Conservation (phyloP, 2,113 vertebrate genomes). For the Amia ocellicauda region DNA sequence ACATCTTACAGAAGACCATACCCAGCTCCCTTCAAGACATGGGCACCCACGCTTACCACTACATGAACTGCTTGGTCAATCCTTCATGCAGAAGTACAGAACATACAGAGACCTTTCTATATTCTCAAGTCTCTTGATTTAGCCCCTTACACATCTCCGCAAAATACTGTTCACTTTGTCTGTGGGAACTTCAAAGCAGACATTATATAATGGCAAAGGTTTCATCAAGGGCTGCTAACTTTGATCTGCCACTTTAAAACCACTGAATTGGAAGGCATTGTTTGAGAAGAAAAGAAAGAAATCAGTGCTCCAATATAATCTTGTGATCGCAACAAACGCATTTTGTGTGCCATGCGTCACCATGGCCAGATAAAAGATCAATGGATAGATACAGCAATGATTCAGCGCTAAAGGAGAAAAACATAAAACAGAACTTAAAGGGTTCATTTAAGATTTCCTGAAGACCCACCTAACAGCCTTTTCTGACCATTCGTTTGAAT, state of each 20-base stretch:
- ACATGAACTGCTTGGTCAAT: neutral
- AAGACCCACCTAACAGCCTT: neutral
- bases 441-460: neutral
- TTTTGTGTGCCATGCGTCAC: neutral
- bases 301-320: slow-evolving; percentile 6
- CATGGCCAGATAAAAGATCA: neutral
- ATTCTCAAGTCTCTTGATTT: neutral
- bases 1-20: too few relatives aligned
- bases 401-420: neutral
- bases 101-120: neutral
- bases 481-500: neutral
- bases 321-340: slow-evolving; percentile 9
- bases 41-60: too few relatives aligned
- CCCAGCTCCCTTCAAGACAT: too few relatives aligned
- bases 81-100: neutral
- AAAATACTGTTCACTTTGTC: slow-evolving; percentile 13
- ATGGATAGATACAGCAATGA: slow-evolving; percentile 11
- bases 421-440: slow-evolving; percentile 8
- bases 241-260: neutral
- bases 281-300: slow-evolving; percentile 12
- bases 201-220: slow-evolving; percentile 17
- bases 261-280: slow-evolving; percentile 16
- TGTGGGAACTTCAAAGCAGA: slow-evolving; percentile 21
- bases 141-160: neutral
- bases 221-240: slow-evolving; percentile 15